These are phyloP conservation scores for Hippocampus mohnikei DNA, from an alignment of 2,113 vertebrate genomes.

Conservation along the genomic window DNA sequence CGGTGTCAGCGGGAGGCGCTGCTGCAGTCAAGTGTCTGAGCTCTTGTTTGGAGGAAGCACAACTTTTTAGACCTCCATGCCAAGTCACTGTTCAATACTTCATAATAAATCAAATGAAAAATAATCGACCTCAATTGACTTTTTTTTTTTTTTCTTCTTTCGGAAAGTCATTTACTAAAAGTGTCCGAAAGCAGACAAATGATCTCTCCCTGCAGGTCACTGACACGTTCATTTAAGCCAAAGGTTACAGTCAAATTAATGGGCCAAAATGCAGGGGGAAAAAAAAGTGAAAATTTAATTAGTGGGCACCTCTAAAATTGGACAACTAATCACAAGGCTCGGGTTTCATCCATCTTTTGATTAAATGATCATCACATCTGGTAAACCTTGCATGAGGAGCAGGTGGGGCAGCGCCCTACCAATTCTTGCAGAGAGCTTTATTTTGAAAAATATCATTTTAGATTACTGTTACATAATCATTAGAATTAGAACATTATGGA, in stretches of 20 bases:
- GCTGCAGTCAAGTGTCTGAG: slow-evolving; percentile 39
- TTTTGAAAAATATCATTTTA: too few relatives aligned
- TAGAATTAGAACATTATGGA: too few relatives aligned
- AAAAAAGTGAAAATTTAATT: background rate
- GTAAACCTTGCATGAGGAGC: background rate
- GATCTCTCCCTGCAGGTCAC: background rate
- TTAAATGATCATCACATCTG: background rate
- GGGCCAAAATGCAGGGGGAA: background rate
- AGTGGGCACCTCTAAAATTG: background rate
- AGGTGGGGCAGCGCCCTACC: background rate
- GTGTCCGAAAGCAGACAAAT: background rate
- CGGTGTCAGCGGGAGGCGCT: slow-evolving; percentile 56
- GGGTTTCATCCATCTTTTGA: slow-evolving; percentile 70
- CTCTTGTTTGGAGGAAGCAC: slow-evolving; percentile 1
- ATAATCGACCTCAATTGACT: background rate
- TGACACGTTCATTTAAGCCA: background rate
- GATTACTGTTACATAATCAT: too few relatives aligned
- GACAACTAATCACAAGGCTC: slow-evolving; percentile 33
- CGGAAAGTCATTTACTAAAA: background rate
- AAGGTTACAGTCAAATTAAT: background rate
- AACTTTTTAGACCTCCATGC: too few relatives aligned
- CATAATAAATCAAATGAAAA: background rate
- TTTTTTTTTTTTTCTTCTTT: background rate
- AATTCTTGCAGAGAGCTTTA: too few relatives aligned
- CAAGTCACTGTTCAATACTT: background rate